Evolutionary conservation across 2,797 vertebrate species (phyloP), one percentile per base, ranked within the genome.

Genomic region (Periparus ater): DNA sequence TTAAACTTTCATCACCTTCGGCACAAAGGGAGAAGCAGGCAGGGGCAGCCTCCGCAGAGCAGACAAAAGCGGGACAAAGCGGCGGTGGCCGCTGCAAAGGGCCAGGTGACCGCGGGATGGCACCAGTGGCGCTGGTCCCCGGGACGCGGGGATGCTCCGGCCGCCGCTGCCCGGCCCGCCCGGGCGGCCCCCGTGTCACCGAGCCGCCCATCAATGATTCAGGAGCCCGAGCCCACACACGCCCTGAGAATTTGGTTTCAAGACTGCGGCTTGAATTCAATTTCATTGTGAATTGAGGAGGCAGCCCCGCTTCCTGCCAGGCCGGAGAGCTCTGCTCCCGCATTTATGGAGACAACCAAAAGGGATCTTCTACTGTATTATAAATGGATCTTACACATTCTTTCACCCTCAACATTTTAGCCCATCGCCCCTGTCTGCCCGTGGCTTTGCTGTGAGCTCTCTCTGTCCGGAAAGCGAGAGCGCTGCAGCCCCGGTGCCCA

Each of bases 41-140:
- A 19, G 47, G 17, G 17, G 10, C 62, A 7, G 70, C 1, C 48
- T 25, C 82, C 2, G 76, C 75, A 3, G 38, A 48, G 22, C 53
- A 5, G 80, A 73, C 47, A 67, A 68, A 4, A 47, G 54, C 5
- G 6, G 68, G 78, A 81, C 76, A 60, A 76, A 84, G 83, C 13
- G 80, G 0, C 50, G 0, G 40, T 21, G 45, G 8, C 34, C 19
- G 40, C 22, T 84, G 92, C 95, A 50, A 13, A 32, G 89, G 73
- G 18, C 40, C 66, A 2, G 85, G 76, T 63, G 92, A 8, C 95
- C 87, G 77, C 91, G 3, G 88, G 95, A 92, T 91, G 95, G 91
- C 96, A 63, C 76, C 11, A 18, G 4, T 29, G 72, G 2, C 75
- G 5, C 65, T 5, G 11, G 12, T 2, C 53, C 62, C 25, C 73